Evolutionary conservation across 2,113 vertebrate genomes (phyloP), one percentile per base, ranked within the genome.

Genomic region (Gallinago jamesoni): DNA sequence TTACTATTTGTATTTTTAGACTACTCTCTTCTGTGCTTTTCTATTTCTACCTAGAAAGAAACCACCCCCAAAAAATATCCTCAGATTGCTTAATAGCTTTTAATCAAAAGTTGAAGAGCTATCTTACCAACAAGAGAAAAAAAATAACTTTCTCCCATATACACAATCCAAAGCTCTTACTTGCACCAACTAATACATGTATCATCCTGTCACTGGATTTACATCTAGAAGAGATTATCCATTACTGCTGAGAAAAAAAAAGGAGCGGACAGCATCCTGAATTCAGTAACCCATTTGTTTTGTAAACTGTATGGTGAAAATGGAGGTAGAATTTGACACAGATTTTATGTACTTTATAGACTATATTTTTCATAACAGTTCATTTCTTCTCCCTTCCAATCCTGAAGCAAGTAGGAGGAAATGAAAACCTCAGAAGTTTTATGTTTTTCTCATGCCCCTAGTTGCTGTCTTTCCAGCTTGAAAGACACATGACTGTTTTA

Each of bases 131-230:
- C 14, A 79, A 35, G 1, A 88, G 47, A 50, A 70, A 77, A 81
- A 81, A 2, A 59, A 62, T 0, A 5, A 3, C 7, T 7, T 8
- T 10, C 41, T 19, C 9, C 2, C 6, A 10, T 12, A 3, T 12
- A 30, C 28, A 17, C 17, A 50, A 37, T 2, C 17, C 50, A 66
- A 25, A 73, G 19, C 23, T 66, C n/a, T 76, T 24, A 21, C 20
- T 72, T 66, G 52, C 39, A 25, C 45, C 20, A 47, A 17, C 28
- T 19, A 64, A 14, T 15, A 41, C 21, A 81, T 57, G 3, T 39
- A 84, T 45, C n/a, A 73, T 76, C 53, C n/a, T 79, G 28, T 73
- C 55, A 41, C 0, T 74, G n/a, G 16, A 90, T 87, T 73, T 77
- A 2, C 37, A 87, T 56, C 57, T 72, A 45, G 45, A 74, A 85